Percentiles rank a stretch among this genome's conserved stretches.
Conservation (phyloP, 2,888 invertebrate species). For the Synanthedon vespiformis region DNA sequence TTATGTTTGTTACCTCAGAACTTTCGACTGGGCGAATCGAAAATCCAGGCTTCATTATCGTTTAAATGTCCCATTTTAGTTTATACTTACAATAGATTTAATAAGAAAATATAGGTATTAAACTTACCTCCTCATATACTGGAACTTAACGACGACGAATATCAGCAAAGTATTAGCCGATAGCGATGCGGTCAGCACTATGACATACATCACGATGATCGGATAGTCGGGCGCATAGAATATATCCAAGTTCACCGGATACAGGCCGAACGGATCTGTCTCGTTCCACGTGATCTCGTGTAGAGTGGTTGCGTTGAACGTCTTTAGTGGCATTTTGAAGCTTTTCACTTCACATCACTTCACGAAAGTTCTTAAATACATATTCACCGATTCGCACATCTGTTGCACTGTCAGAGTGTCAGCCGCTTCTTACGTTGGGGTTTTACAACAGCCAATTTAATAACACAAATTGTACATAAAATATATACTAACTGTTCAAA, state of each 20-base stretch:
- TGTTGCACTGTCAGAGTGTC: too few relatives aligned
- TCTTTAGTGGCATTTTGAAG: slow-evolving; percentile 17
- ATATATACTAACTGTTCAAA: too few relatives aligned
- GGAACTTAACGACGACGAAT: slow-evolving; percentile 77
- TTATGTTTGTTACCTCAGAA: too few relatives aligned
- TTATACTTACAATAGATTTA: not conserved
- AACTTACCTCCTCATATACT: slow-evolving; percentile 80
- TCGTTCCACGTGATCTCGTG: slow-evolving; percentile 19
- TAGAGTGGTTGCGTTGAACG: slow-evolving; percentile 20
- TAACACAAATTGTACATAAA: too few relatives aligned
- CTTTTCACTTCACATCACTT: too few relatives aligned
- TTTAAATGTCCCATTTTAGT: not conserved
- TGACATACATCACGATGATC: slow-evolving; percentile 74
- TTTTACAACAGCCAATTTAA: too few relatives aligned
- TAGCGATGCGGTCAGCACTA: slow-evolving; percentile 74
- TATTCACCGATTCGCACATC: too few relatives aligned
- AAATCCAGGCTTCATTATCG: too few relatives aligned
- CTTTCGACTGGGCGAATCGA: too few relatives aligned
- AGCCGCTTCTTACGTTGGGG: too few relatives aligned
- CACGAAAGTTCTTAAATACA: too few relatives aligned
- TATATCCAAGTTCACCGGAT: slow-evolving; percentile 40
- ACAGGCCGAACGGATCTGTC: slow-evolving; percentile 23
- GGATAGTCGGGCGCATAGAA: slow-evolving; percentile 56
- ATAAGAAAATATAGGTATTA: not conserved
- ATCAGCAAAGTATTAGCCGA: slow-evolving; percentile 77